A percentile compares a stretch with the other conserved stretches of the same genome.
These are phyloP conservation scores for Amphiprion percula DNA, from an alignment of 2,113 vertebrate genomes.

Conservation along the genomic window DNA sequence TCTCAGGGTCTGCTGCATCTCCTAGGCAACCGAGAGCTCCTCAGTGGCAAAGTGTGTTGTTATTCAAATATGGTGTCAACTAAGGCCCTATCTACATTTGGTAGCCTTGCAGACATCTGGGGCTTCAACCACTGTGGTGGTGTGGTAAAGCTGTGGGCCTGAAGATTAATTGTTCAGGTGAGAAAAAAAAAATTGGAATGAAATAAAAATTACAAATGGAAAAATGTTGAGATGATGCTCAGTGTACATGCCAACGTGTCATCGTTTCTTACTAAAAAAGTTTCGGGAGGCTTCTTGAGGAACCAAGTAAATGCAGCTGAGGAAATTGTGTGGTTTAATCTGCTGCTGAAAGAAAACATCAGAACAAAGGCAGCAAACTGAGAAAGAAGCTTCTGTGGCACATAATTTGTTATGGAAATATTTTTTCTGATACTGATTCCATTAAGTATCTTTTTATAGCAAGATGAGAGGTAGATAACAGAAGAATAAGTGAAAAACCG, in stretches of 20 bases:
- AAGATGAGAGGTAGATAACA: too few relatives aligned
- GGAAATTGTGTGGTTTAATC: background rate
- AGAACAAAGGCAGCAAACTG: background rate
- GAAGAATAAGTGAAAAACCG: too few relatives aligned
- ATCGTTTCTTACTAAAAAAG: background rate
- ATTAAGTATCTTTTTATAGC: too few relatives aligned
- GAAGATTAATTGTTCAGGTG: background rate
- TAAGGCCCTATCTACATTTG: background rate
- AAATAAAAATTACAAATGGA: background rate
- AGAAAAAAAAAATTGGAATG: background rate
- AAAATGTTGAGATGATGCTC: background rate
- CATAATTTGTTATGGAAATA: slow-evolving; percentile 23
- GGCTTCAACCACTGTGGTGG: background rate
- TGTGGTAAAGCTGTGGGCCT: background rate
- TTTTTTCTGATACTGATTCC: too few relatives aligned
- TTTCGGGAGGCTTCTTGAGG: background rate
- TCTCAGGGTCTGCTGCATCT: slow-evolving; percentile 52
- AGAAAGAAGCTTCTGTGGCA: background rate
- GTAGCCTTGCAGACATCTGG: slow-evolving; percentile 31
- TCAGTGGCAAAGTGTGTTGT: slow-evolving; percentile 41
- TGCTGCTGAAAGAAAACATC: slow-evolving; percentile 1
- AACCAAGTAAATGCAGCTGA: background rate
- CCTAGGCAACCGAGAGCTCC: slow-evolving; percentile 59
- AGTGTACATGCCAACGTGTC: background rate
- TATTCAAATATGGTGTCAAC: slow-evolving; percentile 45